phyloP scores from a whole-genome alignment of 1,140 invertebrate genomes.

The Drosophila virilis region DNA sequence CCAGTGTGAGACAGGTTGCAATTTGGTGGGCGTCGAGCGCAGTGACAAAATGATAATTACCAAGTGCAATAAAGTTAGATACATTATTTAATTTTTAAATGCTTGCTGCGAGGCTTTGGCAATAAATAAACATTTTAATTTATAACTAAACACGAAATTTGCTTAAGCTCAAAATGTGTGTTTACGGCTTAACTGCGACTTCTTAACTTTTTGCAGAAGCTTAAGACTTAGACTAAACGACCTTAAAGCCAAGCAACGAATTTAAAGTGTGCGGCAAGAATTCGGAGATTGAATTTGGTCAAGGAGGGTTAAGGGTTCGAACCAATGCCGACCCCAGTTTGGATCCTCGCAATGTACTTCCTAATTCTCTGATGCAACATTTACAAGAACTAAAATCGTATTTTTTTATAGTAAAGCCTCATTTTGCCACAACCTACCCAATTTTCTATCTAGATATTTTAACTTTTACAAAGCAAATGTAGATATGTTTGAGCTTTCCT shows the following conservation, averaged over 20 bases:
- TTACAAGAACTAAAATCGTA: no score
- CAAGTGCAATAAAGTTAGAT: constrained; percentile 50
- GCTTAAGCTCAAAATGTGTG: constrained; percentile 2
- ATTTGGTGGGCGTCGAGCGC: constrained; percentile 36
- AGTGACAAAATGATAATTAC: constrained; percentile 56
- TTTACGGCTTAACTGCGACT: constrained; percentile 9
- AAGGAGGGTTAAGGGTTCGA: no score
- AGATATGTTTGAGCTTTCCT: no score
- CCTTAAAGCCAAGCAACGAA: neutral
- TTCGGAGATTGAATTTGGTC: neutral
- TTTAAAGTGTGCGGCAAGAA: neutral
- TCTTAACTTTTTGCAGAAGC: neutral
- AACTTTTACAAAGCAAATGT: no score
- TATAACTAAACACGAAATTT: neutral
- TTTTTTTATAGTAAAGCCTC: no score
- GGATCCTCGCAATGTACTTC: no score
- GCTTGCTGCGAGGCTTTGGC: constrained; percentile 32
- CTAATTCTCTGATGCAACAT: no score
- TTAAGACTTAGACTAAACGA: neutral
- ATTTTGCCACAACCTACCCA: no score
- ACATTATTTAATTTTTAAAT: constrained; percentile 44
- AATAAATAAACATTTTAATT: constrained; percentile 56
- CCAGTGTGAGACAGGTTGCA: constrained; percentile 48
- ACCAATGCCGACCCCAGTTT: no score
- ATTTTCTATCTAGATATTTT: no score